Base-by-base conservation (phyloP, 2,888 invertebrate species). In the Leucophenga maculata region DNA sequence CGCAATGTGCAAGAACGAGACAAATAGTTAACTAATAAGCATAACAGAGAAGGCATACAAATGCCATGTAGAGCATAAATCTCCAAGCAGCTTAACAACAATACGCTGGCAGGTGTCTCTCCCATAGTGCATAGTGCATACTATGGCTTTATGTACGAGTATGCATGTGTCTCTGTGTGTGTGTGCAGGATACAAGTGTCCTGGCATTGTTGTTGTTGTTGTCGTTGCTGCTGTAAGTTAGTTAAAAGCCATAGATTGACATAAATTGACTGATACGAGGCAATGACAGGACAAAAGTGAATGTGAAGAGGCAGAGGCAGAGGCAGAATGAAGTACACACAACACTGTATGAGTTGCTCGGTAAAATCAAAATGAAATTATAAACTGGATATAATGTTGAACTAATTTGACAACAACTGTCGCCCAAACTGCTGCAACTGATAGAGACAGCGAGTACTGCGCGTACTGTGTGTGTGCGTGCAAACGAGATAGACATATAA, bases 361-460 rank as follows among this genome's bases (percentile, higher is more conserved):
- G 39, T 39, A 8, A 39, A 44, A 65, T 67, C 69, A 67, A 65
- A 67, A 67, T 71, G 62, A 67, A 71, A 67, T 64, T 67, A 69
- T 69, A 65, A 69, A 69, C 67, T 64, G 46, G 65, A 60, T 66
- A 67, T 70, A 70, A 70, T 68, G 70, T 64, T 46, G 68, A 68
- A 72, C 68, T 72, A 72, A 72, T 72, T 72, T 72, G 72, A 70
- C 70, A 72, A 72, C 65, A 72, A 52, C 59, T 66, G 68, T 54
- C 60, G 65, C 1, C 39, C 39, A 39, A 39, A 39, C 6, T 11
- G 39, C 11, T 6, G 8, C 3, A 9, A 39, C 6, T 11, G 39
- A 39, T 1, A 39, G 39, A 39, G 39, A 39, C 9, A 39, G 39
- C 8, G 39, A 39, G 39, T 6, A 39, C n/a, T n/a, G n/a, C n/a